These are phyloP conservation scores for Epizoanthus illoricatus DNA, from an alignment of 92 coral and sea anemone genomes.

Conservation along the genomic window DNA sequence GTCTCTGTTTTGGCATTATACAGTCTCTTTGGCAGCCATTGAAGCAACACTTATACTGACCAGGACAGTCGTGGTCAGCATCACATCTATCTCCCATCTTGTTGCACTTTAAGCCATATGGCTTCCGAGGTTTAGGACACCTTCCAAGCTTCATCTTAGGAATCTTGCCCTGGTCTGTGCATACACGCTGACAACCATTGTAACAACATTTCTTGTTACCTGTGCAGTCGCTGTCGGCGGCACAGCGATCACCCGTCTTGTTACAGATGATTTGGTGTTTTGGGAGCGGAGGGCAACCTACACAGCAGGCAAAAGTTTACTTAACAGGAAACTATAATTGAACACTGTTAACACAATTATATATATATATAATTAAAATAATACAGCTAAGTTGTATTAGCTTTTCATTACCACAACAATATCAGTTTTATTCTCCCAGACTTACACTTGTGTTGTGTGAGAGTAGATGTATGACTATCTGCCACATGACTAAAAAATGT, in stretches of 20 bases:
- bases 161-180: conserved; percentile 47
- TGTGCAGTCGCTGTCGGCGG: conserved; percentile 53
- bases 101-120: conserved; percentile 44
- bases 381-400: too few species aligned
- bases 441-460: too few species aligned
- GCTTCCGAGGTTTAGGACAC: conserved; percentile 48
- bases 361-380: too few species aligned
- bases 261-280: conserved; percentile 64
- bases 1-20: conserved; percentile 34
- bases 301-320: neutral
- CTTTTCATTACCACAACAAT: too few species aligned
- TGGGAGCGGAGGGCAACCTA: conserved; percentile 53
- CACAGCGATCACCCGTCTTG: conserved; percentile 61
- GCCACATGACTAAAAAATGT: too few species aligned
- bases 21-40: conserved; percentile 82
- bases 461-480: too few species aligned
- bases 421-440: too few species aligned
- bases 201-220: conserved; percentile 59
- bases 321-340: neutral
- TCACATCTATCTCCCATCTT: conserved; percentile 65
- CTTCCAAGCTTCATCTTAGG: conserved; percentile 14
- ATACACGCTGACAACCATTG: conserved; percentile 82
- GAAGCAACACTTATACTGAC: conserved; percentile 68
- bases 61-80: conserved; percentile 71
- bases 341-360: neutral